A percentile compares a stretch with the other conserved stretches of the same genome.
These are phyloP conservation scores for Pristionchus mayeri DNA, from an alignment of 2,888 invertebrate genomes.

Conservation along the genomic window DNA sequence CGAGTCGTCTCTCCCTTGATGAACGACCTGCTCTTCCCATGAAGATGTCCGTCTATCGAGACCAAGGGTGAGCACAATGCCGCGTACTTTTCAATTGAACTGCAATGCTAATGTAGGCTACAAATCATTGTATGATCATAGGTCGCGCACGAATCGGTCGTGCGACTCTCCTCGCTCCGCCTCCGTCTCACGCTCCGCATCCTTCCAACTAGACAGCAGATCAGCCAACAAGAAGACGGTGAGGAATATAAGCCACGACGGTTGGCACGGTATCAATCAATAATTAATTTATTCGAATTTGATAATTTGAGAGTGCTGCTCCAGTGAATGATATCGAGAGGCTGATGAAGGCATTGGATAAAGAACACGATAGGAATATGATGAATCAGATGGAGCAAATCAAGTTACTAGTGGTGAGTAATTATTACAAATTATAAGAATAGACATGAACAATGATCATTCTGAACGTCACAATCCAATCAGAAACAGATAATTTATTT, in stretches of 20 bases:
- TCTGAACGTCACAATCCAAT: no score
- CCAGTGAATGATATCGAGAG: slow-evolving; percentile 24
- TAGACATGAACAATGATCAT: no score
- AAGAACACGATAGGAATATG: slow-evolving; percentile 29
- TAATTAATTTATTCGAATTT: background rate
- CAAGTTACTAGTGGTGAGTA: slow-evolving; percentile 9
- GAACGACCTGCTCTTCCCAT: slow-evolving; percentile 4
- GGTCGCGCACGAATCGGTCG: slow-evolving; percentile 43
- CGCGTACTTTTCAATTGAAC: background rate
- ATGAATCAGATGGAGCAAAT: slow-evolving; percentile 40
- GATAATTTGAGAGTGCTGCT: background rate
- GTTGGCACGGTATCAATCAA: background rate
- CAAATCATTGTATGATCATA: background rate
- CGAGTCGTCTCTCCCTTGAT: background rate
- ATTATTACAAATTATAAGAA: background rate
- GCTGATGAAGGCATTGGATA: slow-evolving; percentile 18
- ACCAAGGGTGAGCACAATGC: slow-evolving; percentile 16
- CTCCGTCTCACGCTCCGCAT: slow-evolving; percentile 37
- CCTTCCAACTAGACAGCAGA: slow-evolving; percentile 22
- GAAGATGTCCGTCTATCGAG: slow-evolving; percentile 41
- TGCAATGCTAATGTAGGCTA: background rate
- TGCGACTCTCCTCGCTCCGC: slow-evolving; percentile 40
- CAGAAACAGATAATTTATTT: no score
- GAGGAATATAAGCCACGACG: background rate
- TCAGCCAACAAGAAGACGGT: slow-evolving; percentile 4